These are phyloP conservation scores for Glaucomys volans DNA, from an alignment of 2,113 vertebrate species.

Conservation along the genomic window DNA sequence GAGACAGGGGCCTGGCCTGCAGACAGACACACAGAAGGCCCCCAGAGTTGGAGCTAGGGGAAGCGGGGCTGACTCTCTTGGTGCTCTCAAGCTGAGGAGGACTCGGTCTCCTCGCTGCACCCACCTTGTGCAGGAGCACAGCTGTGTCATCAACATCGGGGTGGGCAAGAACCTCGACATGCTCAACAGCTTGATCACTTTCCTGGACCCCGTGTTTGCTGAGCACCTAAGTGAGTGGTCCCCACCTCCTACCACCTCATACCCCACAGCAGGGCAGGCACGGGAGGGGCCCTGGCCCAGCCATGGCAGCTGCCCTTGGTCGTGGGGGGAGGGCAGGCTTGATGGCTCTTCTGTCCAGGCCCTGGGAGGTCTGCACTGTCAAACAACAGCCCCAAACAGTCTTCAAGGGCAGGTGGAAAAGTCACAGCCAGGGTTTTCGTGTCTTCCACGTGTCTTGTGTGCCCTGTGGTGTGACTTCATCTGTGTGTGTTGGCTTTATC, in stretches of 20 bases:
- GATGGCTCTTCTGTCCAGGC: no score
- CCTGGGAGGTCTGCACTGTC: neutral
- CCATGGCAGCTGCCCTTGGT: fast-evolving
- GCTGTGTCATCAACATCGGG: conserved; percentile 73
- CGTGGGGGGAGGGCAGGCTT: neutral
- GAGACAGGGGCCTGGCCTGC: neutral
- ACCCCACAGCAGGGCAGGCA: neutral
- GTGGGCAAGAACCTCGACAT: conserved; percentile 75
- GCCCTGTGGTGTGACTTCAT: no score
- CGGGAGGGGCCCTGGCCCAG: neutral
- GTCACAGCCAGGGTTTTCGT: neutral
- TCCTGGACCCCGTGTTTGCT: conserved; percentile 77
- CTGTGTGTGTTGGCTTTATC: neutral
- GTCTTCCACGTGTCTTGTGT: fast-evolving
- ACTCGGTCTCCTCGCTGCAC: neutral
- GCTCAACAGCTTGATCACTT: conserved; percentile 53
- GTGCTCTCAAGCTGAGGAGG: neutral
- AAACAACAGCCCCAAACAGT: neutral
- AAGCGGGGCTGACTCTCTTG: neutral
- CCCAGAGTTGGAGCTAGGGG: fast-evolving
- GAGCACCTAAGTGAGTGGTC: conserved; percentile 75
- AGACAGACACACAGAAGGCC: neutral
- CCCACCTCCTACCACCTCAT: neutral
- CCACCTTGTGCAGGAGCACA: conserved; percentile 65
- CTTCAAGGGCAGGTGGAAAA: neutral